Evolutionary conservation across 2,797 vertebrate genomes (phyloP), one percentile per base, ranked within the genome.

Genomic region (Limnodromus scolopaceus): DNA sequence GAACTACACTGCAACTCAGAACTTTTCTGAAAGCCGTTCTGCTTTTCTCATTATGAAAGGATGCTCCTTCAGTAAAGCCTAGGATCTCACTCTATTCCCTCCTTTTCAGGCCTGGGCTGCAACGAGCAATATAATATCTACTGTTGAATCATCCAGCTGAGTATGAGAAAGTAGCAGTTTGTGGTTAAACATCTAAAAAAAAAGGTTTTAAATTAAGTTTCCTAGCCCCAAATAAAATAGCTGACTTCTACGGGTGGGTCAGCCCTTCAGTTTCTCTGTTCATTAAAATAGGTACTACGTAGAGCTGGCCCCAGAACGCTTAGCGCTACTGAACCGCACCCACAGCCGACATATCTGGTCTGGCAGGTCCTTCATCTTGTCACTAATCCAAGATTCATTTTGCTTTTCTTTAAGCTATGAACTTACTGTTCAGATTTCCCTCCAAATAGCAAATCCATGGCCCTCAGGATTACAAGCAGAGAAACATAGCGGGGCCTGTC

Each of bases 291-390:
- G 19, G 12, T 34, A 41, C 66, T 22, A 10, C 0, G 13, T 7
- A 89, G 28, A 58, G 11, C 49, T 43, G 23, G 64, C 49, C 41
- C 25, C 55, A 82, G 83, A 94, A 70, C 6, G 1, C 55, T 80
- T 16, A 24, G n/a, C 18, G n/a, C 70, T 65, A 38, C 14, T 86
- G 69, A 90, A 64, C 84, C 87, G 22, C 81, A 95, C 87, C 88
- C 76, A 18, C 12, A 65, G 58, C 53, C 51, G 63, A 87, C 28
- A 38, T 57, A 87, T 41, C 69, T 86, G 53, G 43, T 69, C 87
- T 75, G 76, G 72, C 79, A 95, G 79, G 55, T 94, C 53, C 45
- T 87, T 89, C 55, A 70, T 60, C 71, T 82, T 87, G 75, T 89
- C 92, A 74, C 61, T 46, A 84, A 46, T 51, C 46, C 85, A 92